Conservation (phyloP, 2,113 vertebrate species). For the Rhinichthys klamathensis region DNA sequence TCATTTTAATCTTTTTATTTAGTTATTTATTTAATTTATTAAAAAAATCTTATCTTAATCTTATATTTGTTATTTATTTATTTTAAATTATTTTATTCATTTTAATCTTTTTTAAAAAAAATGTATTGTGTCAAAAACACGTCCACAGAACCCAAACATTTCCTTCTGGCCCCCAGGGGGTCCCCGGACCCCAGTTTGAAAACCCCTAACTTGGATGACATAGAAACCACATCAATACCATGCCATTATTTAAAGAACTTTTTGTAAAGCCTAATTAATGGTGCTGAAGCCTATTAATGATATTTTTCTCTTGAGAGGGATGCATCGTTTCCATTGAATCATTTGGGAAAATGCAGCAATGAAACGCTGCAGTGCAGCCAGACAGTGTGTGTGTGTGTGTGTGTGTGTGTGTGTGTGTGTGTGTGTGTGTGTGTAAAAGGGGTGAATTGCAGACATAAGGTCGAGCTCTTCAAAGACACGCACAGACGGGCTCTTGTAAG, state of each 20-base stretch:
- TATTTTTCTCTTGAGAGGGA: neutral
- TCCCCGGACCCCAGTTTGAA: too few relatives aligned
- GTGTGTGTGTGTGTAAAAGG: constrained; percentile 14
- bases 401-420: constrained; percentile 16
- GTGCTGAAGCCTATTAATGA: neutral
- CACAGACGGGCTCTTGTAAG: constrained; percentile 34
- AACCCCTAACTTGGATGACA: too few relatives aligned
- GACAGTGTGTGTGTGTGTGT: neutral
- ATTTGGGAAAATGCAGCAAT: neutral
- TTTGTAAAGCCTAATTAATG: neutral
- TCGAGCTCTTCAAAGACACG: constrained; percentile 29
- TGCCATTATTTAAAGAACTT: neutral
- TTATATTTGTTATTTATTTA: too few relatives aligned
- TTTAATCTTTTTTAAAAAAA: too few relatives aligned
- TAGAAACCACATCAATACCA: neutral
- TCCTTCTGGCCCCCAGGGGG: too few relatives aligned
- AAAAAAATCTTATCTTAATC: too few relatives aligned
- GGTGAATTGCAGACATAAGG: constrained; percentile 54
- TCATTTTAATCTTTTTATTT: too few relatives aligned
- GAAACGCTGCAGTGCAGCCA: constrained; percentile 1
- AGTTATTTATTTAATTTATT: too few relatives aligned
- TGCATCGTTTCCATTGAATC: neutral
- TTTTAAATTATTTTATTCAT: too few relatives aligned
- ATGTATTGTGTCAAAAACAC: too few relatives aligned
- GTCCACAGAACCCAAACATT: too few relatives aligned